phyloP scores from a whole-genome alignment of 2,113 vertebrate species.

The Sisor rabdophorus region DNA sequence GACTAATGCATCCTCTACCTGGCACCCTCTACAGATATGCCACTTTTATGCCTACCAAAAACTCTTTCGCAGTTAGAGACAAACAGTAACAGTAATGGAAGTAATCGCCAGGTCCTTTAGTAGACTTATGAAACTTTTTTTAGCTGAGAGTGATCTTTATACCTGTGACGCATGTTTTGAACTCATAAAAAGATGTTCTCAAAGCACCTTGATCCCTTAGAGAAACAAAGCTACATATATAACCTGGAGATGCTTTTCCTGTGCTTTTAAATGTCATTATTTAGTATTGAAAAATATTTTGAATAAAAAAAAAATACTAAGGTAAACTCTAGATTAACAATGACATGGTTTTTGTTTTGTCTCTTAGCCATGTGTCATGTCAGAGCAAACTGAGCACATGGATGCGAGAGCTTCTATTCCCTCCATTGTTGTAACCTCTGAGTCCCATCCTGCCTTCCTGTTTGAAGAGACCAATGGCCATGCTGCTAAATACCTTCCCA shows the following conservation, averaged over 20 bases:
- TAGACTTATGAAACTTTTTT: too few species aligned
- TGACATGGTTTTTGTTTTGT: conserved; percentile 11
- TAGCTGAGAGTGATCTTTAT: too few species aligned
- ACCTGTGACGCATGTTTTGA: too few species aligned
- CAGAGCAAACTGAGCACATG: conserved; percentile 44
- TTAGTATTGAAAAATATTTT: background rate
- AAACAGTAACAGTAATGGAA: too few species aligned
- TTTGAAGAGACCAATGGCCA: conserved; percentile 49
- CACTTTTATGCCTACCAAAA: background rate
- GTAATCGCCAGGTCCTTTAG: too few species aligned
- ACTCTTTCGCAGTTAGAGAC: background rate
- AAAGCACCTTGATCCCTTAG: too few species aligned
- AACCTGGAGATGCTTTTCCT: background rate
- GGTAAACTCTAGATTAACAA: background rate
- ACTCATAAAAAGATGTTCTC: too few species aligned
- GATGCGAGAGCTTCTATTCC: conserved; percentile 42
- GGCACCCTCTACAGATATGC: conserved; percentile 27
- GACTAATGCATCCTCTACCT: conserved; percentile 27
- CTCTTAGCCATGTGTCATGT: conserved; percentile 49
- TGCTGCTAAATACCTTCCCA: conserved; percentile 40
- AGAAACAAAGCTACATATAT: too few species aligned
- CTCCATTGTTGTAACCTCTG: conserved; percentile 66
- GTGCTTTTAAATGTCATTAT: background rate
- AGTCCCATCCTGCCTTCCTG: conserved; percentile 60
- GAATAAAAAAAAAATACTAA: too few species aligned